Evolutionary conservation across 30 jellyfish, hydroid and myxozoan genomes (phyloP).

Genomic region (Clytia hemisphaerica): DNA sequence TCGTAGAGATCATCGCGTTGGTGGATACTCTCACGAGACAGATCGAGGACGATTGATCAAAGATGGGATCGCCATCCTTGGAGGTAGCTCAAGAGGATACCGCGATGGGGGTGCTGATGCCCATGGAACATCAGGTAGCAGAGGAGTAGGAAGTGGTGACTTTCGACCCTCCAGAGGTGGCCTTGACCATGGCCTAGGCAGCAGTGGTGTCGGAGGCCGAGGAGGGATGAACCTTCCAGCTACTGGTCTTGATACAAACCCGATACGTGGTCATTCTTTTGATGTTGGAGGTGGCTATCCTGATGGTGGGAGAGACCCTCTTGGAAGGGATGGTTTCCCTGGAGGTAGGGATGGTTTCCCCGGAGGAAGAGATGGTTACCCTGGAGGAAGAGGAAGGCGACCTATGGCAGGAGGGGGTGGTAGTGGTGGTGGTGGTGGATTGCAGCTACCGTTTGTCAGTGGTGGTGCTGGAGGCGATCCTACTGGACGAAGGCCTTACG

Average conservation of each 20-base stretch:
- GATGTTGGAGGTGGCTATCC: constrained; percentile 22
- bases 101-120: constrained; percentile 13
- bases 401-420: neutral
- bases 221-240: constrained; percentile 12
- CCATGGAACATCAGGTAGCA: neutral
- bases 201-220: neutral
- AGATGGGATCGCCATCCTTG: too few relatives aligned
- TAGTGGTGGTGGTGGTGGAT: constrained; percentile 7
- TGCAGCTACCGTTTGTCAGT: constrained; percentile 20
- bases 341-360: constrained; percentile 7
- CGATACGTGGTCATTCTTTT: too few relatives aligned
- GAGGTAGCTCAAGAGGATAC: too few relatives aligned
- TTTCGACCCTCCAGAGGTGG: constrained; percentile 7
- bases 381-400: neutral
- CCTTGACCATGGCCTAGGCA: neutral
- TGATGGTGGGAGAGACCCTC: constrained; percentile 3
- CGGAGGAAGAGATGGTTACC: neutral
- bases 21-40: too few relatives aligned
- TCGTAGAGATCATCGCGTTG: too few relatives aligned
- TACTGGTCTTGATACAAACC: too few relatives aligned
- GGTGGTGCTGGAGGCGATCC: constrained; percentile 17
- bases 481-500: neutral
- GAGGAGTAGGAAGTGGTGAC: constrained; percentile 6
- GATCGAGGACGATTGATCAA: too few relatives aligned
- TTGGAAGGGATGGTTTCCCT: constrained; percentile 32